Evolutionary conservation across 2,888 invertebrate species (phyloP).

Genomic region (Trachelus stipa): DNA sequence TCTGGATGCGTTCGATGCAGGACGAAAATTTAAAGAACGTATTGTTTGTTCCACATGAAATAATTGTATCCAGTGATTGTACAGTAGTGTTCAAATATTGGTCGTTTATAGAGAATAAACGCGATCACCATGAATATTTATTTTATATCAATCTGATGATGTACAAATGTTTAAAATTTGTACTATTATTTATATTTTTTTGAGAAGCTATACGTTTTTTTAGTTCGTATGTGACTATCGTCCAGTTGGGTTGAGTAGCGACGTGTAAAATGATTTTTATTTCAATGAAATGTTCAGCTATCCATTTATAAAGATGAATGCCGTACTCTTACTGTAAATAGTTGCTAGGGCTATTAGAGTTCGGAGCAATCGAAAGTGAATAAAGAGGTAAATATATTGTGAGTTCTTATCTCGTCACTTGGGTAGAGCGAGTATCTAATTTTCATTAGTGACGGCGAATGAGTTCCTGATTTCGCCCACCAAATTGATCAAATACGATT

Average conservation of each 20-base stretch:
- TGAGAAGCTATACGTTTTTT: not conserved
- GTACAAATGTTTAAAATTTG: not conserved
- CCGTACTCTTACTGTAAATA: not conserved
- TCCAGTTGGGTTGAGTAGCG: too few relatives aligned
- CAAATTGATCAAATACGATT: slow-evolving; percentile 22
- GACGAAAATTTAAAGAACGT: too few relatives aligned
- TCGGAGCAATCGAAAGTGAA: not conserved
- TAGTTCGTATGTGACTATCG: too few relatives aligned
- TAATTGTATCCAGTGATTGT: not conserved
- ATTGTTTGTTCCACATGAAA: not conserved
- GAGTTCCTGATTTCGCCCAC: slow-evolving; percentile 14
- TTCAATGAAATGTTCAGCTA: not conserved
- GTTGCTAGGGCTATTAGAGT: not conserved
- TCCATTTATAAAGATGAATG: not conserved
- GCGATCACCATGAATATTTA: not conserved
- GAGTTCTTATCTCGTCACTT: not conserved
- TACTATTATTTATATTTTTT: not conserved
- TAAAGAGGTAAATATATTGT: not conserved
- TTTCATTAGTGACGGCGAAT: not conserved
- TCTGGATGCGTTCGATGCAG: too few relatives aligned
- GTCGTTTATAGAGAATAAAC: not conserved
- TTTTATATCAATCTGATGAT: not conserved
- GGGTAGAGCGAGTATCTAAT: not conserved
- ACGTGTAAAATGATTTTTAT: not conserved
- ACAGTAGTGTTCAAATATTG: not conserved